Evolutionary conservation across 2,888 invertebrate species (phyloP), one percentile per base, ranked within the genome.

Genomic region (Blastobasis adustella): DNA sequence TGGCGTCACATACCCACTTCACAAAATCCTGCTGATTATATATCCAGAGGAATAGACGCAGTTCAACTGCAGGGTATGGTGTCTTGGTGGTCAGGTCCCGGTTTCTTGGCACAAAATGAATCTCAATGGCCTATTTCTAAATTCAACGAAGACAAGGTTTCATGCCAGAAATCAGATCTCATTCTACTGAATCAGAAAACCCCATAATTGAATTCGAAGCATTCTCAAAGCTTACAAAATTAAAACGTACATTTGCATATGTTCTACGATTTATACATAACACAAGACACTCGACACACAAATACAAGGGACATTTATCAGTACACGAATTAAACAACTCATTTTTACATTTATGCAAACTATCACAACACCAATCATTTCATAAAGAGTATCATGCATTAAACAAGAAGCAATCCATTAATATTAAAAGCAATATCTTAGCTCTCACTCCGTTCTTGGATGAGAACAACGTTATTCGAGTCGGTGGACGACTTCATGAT

Each of bases 1-100:
- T 9, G 51, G 51, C 42, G 44, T 4, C 37, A 51, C 37, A 44
- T 51, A 9, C 51, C 51, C 6, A 39, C 51, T 5, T 41, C 37
- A 2, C 6, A 4, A 7, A 51, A 51, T 43, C 51, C 51, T 6
- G 51, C 51, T 10, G 50, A 50, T 9, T 10, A 46, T 3, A 41
- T 38, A 8, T 50, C 50, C 1, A 10, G 50, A 4, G 51, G 51
- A 10, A 44, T 47, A 37, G 37, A 46, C 7, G 37, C 46, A 4
- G n/a, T 9, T 9, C 5, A 6, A 37, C 9, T 46, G 6, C 37
- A 46, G 6, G 4, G 9, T n/a, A 6, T 6, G 9, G 37, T 9
- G n/a, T 4, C 38, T 6, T 46, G 46, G 46, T 46, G 46, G 46
- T 4, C 37, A 8, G 46, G 46, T 5, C 46, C 46, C 5, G 4